Conservation (phyloP, 2,113 vertebrate species). For the Sinocyclocheilus anophthalmus region DNA sequence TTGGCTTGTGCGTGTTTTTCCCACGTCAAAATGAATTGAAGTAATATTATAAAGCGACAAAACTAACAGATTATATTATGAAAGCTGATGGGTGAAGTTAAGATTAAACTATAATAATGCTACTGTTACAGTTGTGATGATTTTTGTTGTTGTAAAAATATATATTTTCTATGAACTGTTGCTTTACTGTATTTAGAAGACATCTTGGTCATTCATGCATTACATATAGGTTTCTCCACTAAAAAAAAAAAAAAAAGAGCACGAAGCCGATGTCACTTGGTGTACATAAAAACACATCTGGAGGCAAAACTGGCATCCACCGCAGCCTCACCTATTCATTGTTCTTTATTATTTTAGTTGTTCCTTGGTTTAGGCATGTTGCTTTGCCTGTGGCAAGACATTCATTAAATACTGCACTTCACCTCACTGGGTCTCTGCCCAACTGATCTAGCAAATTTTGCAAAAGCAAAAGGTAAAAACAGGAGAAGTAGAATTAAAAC, state of each 20-base stretch:
- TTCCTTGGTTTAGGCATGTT: not conserved
- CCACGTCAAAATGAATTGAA: not conserved
- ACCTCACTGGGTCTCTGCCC: not conserved
- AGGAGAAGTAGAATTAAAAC: constrained; percentile 41
- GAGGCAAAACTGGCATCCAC: not conserved
- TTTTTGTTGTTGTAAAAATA: too few relatives aligned
- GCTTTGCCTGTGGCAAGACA: too few relatives aligned
- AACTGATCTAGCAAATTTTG: not conserved
- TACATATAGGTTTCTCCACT: too few relatives aligned
- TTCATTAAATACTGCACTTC: not conserved
- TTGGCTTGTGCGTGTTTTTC: not conserved
- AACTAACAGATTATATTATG: not conserved
- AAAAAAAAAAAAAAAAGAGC: too few relatives aligned
- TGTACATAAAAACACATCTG: not conserved
- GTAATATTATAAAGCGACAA: not conserved
- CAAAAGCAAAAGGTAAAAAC: constrained; percentile 22
- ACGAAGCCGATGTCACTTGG: too few relatives aligned
- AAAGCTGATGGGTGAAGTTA: not conserved
- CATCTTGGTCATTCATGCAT: too few relatives aligned
- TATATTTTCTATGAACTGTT: too few relatives aligned
- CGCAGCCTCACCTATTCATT: not conserved
- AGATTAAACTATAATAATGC: not conserved
- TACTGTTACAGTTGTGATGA: not conserved
- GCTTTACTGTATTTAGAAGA: not conserved
- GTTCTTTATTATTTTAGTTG: not conserved